Base-by-base conservation (phyloP, 2,888 invertebrate genomes). In the Arge pagana region DNA sequence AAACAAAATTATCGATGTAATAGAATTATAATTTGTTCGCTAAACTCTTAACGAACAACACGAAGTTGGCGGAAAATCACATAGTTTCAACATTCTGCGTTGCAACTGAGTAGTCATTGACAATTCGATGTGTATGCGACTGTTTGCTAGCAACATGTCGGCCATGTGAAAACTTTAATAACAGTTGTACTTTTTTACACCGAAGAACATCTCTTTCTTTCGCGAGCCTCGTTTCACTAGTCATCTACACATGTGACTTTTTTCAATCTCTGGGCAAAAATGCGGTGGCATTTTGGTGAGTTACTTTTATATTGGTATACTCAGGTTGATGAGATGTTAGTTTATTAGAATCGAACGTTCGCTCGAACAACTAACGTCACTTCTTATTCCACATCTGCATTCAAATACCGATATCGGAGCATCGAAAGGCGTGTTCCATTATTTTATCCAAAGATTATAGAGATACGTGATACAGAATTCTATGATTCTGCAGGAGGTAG, bases 401-500 rank as follows among this genome's bases (percentile, higher is more conserved):
- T n/a, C n/a, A n/a, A n/a, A n/a, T n/a, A n/a, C n/a, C n/a, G n/a
- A n/a, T n/a, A n/a, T n/a, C n/a, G n/a, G n/a, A n/a, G n/a, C n/a
- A n/a, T n/a, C n/a, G n/a, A n/a, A n/a, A n/a, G n/a, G n/a, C n/a
- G n/a, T n/a, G n/a, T n/a, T n/a, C n/a, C n/a, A n/a, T n/a, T n/a
- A n/a, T n/a, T n/a, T n/a, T n/a, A n/a, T n/a, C n/a, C n/a, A n/a
- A n/a, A n/a, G n/a, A n/a, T n/a, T n/a, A n/a, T n/a, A n/a, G n/a
- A n/a, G n/a, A n/a, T n/a, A n/a, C n/a, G n/a, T n/a, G n/a, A n/a
- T n/a, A n/a, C n/a, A n/a, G n/a, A n/a, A n/a, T n/a, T n/a, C n/a
- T n/a, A n/a, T n/a, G 30, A 42, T 31, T 6, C 11, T 35, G 10
- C 48, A 74, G 74, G 74, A 53, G 72, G 73, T 40, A n/a, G n/a